Percentiles rank a stretch among this genome's conserved stretches.
Conservation (phyloP, 1,140 invertebrate species). For the Zaprionus kolodkinae region DNA sequence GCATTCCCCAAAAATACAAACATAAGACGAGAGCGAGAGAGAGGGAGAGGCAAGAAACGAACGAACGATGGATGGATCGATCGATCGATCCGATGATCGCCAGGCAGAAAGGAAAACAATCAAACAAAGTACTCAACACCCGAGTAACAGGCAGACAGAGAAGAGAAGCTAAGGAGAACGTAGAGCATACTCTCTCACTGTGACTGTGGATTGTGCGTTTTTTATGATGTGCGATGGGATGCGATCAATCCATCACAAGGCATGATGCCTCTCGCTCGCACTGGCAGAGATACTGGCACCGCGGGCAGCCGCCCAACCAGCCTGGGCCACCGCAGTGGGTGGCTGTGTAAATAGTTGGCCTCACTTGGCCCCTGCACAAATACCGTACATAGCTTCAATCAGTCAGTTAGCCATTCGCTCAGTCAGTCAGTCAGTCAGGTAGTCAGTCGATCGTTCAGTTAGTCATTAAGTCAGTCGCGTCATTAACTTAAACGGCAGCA, state of each 20-base stretch:
- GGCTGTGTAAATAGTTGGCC: constrained; percentile 79
- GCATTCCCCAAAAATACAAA: constrained; percentile 46
- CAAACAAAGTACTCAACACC: constrained; percentile 78
- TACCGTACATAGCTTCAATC: constrained; percentile 61
- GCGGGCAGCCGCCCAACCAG: constrained; percentile 58
- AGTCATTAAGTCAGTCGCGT: constrained; percentile 52
- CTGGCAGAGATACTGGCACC: constrained; percentile 46
- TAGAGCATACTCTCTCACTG: not conserved
- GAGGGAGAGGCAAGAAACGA: constrained; percentile 15
- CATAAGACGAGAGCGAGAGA: not conserved
- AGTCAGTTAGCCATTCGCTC: constrained; percentile 36
- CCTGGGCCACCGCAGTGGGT: constrained; percentile 72
- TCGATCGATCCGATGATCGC: constrained; percentile 62
- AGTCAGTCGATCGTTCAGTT: constrained; percentile 29
- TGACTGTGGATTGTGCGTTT: constrained; percentile 44
- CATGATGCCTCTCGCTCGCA: constrained; percentile 16
- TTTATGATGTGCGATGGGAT: constrained; percentile 80
- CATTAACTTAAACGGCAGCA: constrained; percentile 70
- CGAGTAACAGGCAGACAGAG: constrained; percentile 26
- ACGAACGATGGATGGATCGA: constrained; percentile 44
- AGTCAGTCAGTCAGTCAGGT: constrained; percentile 53
- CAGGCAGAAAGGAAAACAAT: constrained; percentile 61
- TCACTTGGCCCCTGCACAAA: constrained; percentile 72
- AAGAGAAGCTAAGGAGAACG: constrained; percentile 48
- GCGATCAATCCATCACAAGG: constrained; percentile 77